Percentiles rank a stretch among this genome's conserved stretches.
phyloP scores from a whole-genome alignment of 2,797 vertebrate genomes.

The Dermochelys coriacea region DNA sequence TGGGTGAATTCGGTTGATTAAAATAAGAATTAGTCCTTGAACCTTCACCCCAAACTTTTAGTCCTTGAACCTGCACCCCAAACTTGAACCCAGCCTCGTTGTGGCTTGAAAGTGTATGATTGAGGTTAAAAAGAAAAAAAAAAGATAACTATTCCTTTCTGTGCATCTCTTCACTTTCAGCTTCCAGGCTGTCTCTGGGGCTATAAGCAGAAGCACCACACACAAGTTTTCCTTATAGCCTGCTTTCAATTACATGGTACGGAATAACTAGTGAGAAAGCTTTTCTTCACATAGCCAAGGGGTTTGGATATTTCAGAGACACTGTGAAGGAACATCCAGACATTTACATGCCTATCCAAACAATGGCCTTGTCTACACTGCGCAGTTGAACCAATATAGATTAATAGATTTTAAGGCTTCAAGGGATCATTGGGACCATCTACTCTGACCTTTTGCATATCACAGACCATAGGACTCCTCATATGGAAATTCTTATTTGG shows the following conservation, averaged over 20 bases:
- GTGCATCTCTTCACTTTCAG: conserved; percentile 26
- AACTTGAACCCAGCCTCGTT: not conserved
- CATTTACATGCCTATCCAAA: not conserved
- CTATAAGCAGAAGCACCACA: conserved; percentile 45
- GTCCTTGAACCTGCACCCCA: conserved; percentile 38
- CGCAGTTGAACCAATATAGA: not conserved
- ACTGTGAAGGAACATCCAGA: not conserved
- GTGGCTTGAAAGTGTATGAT: conserved; percentile 17
- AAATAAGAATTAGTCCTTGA: conserved; percentile 3
- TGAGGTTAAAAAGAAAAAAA: not conserved
- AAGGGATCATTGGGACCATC: fast-evolving
- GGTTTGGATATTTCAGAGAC: conserved; percentile 15
- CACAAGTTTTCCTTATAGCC: conserved; percentile 12
- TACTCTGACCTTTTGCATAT: not conserved
- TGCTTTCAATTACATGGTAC: conserved; percentile 32
- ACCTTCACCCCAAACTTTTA: conserved; percentile 10
- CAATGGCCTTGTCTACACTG: not conserved
- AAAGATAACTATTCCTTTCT: not conserved
- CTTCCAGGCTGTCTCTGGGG: conserved; percentile 28
- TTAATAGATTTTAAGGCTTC: not conserved
- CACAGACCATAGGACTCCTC: not conserved
- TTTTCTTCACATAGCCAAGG: conserved; percentile 19
- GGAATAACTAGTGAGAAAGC: conserved; percentile 43
- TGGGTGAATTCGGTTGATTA: conserved; percentile 5
- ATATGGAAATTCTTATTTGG: not conserved